Evolutionary conservation across 2,888 invertebrate genomes (phyloP).

Genomic region (Encarsia formosa): DNA sequence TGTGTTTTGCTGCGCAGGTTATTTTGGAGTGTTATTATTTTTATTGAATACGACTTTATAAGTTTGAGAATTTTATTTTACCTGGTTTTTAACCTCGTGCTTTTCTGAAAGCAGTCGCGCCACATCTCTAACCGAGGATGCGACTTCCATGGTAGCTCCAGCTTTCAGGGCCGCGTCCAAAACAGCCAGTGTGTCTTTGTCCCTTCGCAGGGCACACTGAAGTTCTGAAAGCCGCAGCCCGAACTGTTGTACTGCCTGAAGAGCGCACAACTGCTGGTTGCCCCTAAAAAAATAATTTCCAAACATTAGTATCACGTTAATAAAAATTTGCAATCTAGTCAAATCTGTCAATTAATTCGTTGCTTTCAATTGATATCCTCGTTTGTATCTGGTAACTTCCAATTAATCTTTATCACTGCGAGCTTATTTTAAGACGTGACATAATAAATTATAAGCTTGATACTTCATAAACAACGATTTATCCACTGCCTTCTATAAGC

Average conservation of each 20-base stretch:
- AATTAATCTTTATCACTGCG: no score
- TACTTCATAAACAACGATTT: no score
- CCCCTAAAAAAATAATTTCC: conserved; percentile 61
- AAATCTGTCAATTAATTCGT: no score
- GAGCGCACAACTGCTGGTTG: conserved; percentile 65
- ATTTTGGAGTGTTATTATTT: not conserved
- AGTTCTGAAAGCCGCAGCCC: conserved; percentile 73
- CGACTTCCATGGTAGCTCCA: conserved; percentile 53
- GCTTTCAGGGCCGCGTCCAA: conserved; percentile 54
- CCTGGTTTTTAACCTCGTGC: conserved; percentile 44
- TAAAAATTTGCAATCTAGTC: no score
- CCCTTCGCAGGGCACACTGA: conserved; percentile 70
- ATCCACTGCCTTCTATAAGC: no score
- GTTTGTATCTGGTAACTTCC: no score
- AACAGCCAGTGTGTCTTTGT: conserved; percentile 59
- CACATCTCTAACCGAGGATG: conserved; percentile 57
- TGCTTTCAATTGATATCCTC: no score
- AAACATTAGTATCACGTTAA: no score
- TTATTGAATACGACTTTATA: no score
- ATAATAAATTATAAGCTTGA: no score
- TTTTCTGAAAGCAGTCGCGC: conserved; percentile 59
- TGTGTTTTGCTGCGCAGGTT: not conserved
- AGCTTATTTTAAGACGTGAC: no score
- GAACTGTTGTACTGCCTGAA: conserved; percentile 72
- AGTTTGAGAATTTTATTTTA: no score